Evolutionary conservation across 2,113 vertebrate species (phyloP).

Genomic region (Zosterops borbonicus): DNA sequence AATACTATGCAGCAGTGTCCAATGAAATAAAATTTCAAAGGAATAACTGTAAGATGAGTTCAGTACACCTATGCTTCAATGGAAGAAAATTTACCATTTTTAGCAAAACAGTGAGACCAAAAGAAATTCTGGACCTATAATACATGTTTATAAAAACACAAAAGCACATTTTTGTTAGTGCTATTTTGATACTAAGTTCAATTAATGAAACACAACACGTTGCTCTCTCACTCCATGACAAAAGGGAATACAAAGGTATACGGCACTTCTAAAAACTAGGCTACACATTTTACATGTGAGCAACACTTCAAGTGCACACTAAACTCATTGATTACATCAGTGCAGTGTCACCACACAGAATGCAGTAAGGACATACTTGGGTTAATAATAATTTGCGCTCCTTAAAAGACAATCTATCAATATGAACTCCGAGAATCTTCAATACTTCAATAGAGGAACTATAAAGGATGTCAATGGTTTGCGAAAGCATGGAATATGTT

Average conservation of each 20-base stretch:
- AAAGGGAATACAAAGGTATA: not conserved
- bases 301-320: slow-evolving; percentile 61
- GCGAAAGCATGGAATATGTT: not conserved
- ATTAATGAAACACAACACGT: not conserved
- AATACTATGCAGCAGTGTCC: not conserved
- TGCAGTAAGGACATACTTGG: not conserved
- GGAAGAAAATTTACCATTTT: not conserved
- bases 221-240: not conserved
- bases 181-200: not conserved
- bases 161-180: not conserved
- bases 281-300: not conserved
- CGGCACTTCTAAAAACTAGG: not conserved
- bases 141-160: not conserved
- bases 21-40: not conserved
- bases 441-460: not conserved
- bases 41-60: not conserved
- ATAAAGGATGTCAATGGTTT: not conserved
- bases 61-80: not conserved
- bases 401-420: not conserved
- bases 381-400: not conserved
- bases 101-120: not conserved
- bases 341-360: not conserved
- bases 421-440: rapidly evolving
- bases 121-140: not conserved
- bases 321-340: not conserved